A percentile compares a stretch with the other conserved stretches of the same genome.
phyloP scores from a whole-genome alignment of 2,888 invertebrate species.

The Itoplectis maculator region DNA sequence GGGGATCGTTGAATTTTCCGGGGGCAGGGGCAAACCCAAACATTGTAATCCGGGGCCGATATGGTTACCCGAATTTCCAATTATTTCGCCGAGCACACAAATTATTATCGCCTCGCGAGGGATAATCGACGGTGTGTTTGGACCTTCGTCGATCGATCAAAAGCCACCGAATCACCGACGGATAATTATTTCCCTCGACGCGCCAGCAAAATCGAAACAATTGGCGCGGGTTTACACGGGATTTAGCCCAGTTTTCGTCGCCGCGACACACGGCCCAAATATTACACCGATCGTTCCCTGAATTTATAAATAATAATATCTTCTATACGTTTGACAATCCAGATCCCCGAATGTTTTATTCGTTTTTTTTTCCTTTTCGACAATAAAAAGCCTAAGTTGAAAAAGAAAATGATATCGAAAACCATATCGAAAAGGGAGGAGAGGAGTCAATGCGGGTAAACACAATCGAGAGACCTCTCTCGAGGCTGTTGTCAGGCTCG shows the following conservation, averaged over 20 bases:
- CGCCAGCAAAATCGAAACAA: conserved; percentile 5
- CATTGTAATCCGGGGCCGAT: background rate
- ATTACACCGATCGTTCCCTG: too few relatives aligned
- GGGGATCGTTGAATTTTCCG: conserved; percentile 1
- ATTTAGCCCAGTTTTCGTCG: too few relatives aligned
- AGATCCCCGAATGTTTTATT: too few relatives aligned
- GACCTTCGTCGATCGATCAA: conserved; percentile 35
- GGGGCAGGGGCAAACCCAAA: background rate
- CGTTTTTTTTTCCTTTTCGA: too few relatives aligned
- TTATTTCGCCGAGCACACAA: conserved; percentile 50
- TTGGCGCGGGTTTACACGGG: background rate
- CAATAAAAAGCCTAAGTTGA: too few relatives aligned
- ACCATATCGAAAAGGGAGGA: too few relatives aligned
- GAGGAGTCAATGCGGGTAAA: too few relatives aligned
- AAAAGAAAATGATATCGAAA: too few relatives aligned
- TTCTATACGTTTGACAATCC: too few relatives aligned
- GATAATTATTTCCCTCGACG: conserved; percentile 4
- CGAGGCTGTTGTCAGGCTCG: too few relatives aligned
- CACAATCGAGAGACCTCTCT: too few relatives aligned
- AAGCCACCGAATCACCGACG: conserved; percentile 23
- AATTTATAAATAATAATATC: background rate
- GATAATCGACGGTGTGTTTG: conserved; percentile 40
- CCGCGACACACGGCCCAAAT: too few relatives aligned
- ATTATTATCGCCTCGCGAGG: conserved; percentile 52
- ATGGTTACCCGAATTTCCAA: conserved; percentile 56